Base-by-base conservation (phyloP, 1,140 invertebrate species). In the Euschistus heros region DNA sequence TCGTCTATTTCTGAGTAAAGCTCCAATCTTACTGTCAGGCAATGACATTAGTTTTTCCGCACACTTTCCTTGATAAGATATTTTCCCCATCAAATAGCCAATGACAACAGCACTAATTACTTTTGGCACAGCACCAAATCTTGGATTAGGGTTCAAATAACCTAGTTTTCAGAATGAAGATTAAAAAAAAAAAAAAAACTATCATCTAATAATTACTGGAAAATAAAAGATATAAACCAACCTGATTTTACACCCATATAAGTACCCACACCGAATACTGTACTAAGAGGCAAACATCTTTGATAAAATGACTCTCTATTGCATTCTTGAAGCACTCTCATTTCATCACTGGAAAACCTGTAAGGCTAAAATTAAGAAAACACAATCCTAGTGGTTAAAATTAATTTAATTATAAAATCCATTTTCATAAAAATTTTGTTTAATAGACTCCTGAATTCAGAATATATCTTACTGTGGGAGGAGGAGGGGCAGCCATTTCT, bases 81-180 rank as follows among this genome's bases (percentile, higher is more conserved):
- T 76, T 76, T 88, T 88, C 4, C 87, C 87, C 1, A 86, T 52
- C 70, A 89, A 82, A 75, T 88, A 89, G 8, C 86, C 87, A n/a
- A 86, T 54, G 10, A 86, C 73, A 22, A 81, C 81, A 18, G 82
- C 83, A 54, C 81, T 72, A 1, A 80, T 73, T 18, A 86, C 80
- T 76, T 87, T 88, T 6, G 86, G 85, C 44, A 78, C 75, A 2
- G 85, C 76, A 0, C 87, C 87, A 73, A 81, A 87, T 55, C 78
- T 77, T 13, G 79, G 71, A 74, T 79, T 81, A 10, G 78, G 74
- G 69, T 79, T 79, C 10, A 84, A 73, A 67, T 77, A 77, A 26
- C 80, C 80, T 80, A 62, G 26, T 67, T 26, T 57, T 13, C 2
- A 50, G n/a, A 50, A 18, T 50, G 10, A 6, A 22, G 17, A 50